phyloP scores from a whole-genome alignment of 1,140 invertebrate species.

The Dufourea novaeangliae region DNA sequence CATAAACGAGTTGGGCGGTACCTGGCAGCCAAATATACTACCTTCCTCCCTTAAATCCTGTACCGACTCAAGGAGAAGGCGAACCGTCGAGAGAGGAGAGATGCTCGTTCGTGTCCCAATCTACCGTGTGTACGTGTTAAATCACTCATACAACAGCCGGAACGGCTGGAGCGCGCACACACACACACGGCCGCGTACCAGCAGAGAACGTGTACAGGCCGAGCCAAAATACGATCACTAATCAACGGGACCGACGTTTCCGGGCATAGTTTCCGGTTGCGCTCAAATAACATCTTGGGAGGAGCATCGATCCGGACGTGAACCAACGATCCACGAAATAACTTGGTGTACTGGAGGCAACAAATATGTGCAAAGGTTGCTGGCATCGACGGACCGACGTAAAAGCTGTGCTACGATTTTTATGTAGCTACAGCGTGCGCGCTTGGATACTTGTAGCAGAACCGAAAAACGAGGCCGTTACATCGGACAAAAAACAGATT shows the following conservation, averaged over 20 bases:
- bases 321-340: constrained; percentile 55
- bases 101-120: constrained; percentile 25
- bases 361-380: constrained; percentile 20
- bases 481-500: too few species aligned
- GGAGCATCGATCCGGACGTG: constrained; percentile 52
- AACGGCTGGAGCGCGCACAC: neutral
- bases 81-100: constrained; percentile 13
- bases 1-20: constrained; percentile 79
- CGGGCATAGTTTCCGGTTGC: constrained; percentile 56
- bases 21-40: constrained; percentile 77
- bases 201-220: constrained; percentile 35
- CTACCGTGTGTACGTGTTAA: constrained; percentile 32
- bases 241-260: constrained; percentile 67
- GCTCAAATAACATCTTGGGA: constrained; percentile 59
- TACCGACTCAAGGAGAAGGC: constrained; percentile 36
- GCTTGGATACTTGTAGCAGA: too few species aligned
- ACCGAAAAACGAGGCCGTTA: neutral
- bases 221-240: constrained; percentile 75
- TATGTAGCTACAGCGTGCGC: too few species aligned
- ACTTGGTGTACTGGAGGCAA: constrained; percentile 13
- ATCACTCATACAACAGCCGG: constrained; percentile 20
- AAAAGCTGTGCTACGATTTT: too few species aligned
- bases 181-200: neutral
- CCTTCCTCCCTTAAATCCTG: constrained; percentile 76
- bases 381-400: neutral